phyloP scores from a whole-genome alignment of 1,140 invertebrate genomes.

The Megathymus violae region DNA sequence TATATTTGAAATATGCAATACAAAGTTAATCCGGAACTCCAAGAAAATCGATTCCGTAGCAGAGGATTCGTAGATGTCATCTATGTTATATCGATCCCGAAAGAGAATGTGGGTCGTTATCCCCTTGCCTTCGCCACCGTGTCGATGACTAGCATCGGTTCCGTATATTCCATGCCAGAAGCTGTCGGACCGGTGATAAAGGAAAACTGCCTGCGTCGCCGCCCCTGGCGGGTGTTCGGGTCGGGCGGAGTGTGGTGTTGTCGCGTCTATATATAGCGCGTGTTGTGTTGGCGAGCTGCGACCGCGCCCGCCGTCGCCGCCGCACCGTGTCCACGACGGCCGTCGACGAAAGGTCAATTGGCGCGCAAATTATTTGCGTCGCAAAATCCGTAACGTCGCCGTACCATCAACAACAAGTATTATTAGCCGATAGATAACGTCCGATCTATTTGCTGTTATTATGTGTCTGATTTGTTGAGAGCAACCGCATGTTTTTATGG shows the following conservation, averaged over 20 bases:
- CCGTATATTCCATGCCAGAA: constrained; percentile 74
- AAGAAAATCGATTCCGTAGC: constrained; percentile 19
- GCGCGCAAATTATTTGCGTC: constrained; percentile 83
- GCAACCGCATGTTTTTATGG: background rate
- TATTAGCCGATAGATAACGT: constrained; percentile 45
- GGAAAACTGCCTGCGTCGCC: constrained; percentile 78
- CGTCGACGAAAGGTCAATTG: constrained; percentile 82
- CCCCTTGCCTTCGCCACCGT: constrained; percentile 64
- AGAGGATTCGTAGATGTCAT: constrained; percentile 73
- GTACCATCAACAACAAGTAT: constrained; percentile 59
- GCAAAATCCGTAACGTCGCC: constrained; percentile 73
- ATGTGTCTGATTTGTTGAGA: constrained; percentile 12
- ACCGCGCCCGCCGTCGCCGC: constrained; percentile 67
- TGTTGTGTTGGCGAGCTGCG: constrained; percentile 63
- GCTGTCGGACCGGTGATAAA: constrained; percentile 78
- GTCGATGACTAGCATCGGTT: constrained; percentile 63
- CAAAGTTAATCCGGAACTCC: background rate
- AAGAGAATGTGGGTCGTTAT: constrained; percentile 74
- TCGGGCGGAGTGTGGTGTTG: constrained; percentile 62
- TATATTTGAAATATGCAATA: background rate
- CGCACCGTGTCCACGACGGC: constrained; percentile 63
- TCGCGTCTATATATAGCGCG: constrained; percentile 79
- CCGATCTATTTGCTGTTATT: constrained; percentile 40
- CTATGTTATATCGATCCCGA: constrained; percentile 76
- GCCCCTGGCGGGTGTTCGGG: constrained; percentile 69